Conservation (phyloP, 2,888 invertebrate species). For the Idaea aversata region DNA sequence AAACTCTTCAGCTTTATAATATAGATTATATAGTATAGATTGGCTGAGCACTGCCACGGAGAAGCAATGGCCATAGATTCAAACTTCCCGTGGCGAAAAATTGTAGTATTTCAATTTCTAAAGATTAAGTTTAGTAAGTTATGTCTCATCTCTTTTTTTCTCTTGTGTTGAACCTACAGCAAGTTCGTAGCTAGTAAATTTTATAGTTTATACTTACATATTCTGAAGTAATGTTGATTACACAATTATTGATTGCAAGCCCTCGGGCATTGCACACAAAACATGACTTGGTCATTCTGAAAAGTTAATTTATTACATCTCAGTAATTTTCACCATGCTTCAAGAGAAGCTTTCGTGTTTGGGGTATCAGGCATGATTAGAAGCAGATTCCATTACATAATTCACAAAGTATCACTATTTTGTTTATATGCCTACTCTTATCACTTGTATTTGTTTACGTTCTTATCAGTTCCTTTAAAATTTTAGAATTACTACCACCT, state of each 20-base stretch:
- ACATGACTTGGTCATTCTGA: conserved; percentile 73
- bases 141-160: no score
- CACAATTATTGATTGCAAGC: conserved; percentile 31
- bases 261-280: conserved; percentile 81
- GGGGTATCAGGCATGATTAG: neutral
- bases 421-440: conserved; percentile 5
- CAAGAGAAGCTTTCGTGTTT: neutral
- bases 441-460: conserved; percentile 37
- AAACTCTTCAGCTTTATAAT: no score
- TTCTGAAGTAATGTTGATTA: conserved; percentile 46
- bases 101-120: no score
- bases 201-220: conserved; percentile 38
- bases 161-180: neutral
- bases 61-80: no score
- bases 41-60: no score
- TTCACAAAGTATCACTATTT: neutral
- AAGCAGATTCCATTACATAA: neutral
- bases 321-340: no score
- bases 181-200: neutral
- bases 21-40: no score
- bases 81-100: no score
- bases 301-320: conserved; percentile 22
- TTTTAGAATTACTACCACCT: conserved; percentile 37
- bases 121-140: no score
- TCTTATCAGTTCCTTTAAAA: conserved; percentile 35